Conservation (phyloP, 2,888 invertebrate genomes). For the Heliconius ismenius region DNA sequence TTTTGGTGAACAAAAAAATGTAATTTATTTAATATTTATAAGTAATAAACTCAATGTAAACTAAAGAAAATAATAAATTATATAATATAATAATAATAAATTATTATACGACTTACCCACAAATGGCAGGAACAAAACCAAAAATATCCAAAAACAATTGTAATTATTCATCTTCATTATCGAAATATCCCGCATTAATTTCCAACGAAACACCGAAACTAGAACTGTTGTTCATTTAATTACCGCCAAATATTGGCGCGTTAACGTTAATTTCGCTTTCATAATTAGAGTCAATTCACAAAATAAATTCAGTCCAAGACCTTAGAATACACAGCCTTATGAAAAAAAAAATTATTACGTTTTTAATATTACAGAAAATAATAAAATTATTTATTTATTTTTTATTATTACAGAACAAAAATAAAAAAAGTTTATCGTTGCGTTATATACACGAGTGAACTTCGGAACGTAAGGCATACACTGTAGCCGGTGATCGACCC, state of each 20-base stretch:
- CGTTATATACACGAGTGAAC: slow-evolving; percentile 57
- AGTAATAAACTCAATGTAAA: too few species aligned
- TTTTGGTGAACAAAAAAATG: background rate
- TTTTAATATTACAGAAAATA: background rate
- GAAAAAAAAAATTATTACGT: background rate
- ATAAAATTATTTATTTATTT: background rate
- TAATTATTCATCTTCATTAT: slow-evolving; percentile 66
- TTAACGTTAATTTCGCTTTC: slow-evolving; percentile 47
- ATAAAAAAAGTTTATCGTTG: slow-evolving; percentile 32
- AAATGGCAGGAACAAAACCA: slow-evolving; percentile 58
- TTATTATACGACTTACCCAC: slow-evolving; percentile 61
- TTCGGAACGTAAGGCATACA: slow-evolving; percentile 60
- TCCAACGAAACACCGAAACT: slow-evolving; percentile 40
- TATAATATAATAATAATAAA: background rate
- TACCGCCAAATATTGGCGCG: slow-evolving; percentile 50
- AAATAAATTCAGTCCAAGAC: slow-evolving; percentile 26
- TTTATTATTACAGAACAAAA: background rate
- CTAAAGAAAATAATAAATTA: background rate
- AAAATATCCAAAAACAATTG: slow-evolving; percentile 60
- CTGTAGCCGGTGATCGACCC: slow-evolving; percentile 77
- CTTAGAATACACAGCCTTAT: slow-evolving; percentile 19
- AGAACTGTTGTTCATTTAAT: slow-evolving; percentile 48
- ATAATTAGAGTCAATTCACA: slow-evolving; percentile 48
- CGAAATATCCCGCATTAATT: slow-evolving; percentile 44
- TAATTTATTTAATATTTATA: background rate